A percentile compares a stretch with the other conserved stretches of the same genome.
phyloP scores from a whole-genome alignment of 92 coral and sea anemone genomes.

The Epizoanthus rinbou region DNA sequence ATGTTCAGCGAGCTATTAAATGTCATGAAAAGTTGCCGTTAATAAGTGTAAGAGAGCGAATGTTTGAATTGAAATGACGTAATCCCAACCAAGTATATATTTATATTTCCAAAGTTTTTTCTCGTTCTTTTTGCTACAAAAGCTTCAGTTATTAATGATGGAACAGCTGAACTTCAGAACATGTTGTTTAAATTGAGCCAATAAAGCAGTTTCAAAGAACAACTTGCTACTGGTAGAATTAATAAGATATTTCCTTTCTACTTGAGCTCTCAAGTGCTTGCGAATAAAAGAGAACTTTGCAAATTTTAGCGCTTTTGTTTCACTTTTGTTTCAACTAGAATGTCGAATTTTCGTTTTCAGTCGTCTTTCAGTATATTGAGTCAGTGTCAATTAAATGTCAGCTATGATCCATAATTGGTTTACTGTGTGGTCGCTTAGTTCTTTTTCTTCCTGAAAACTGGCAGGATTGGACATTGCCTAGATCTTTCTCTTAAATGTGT shows the following conservation, averaged over 20 bases:
- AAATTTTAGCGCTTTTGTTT: background rate
- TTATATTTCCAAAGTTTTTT: too few relatives aligned
- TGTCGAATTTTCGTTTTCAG: background rate
- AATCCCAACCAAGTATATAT: too few relatives aligned
- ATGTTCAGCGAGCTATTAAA: too few relatives aligned
- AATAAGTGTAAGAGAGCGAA: too few relatives aligned
- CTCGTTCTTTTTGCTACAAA: too few relatives aligned
- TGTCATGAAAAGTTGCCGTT: too few relatives aligned
- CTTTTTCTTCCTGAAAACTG: background rate
- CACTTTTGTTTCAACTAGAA: background rate
- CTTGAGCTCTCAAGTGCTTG: background rate
- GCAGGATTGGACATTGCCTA: background rate
- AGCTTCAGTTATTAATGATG: background rate
- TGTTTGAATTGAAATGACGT: too few relatives aligned
- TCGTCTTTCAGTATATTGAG: background rate
- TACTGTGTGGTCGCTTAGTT: background rate
- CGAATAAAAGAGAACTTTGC: background rate
- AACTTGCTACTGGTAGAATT: background rate
- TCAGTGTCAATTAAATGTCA: background rate
- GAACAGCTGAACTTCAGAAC: constrained; percentile 3
- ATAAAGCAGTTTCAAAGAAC: constrained; percentile 3
- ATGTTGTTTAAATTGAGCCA: background rate
- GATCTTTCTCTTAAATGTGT: background rate
- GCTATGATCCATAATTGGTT: background rate
- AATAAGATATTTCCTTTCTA: background rate